Base-by-base conservation (phyloP, 2,113 vertebrate species). In the Stomatorhinus ivindoensis region DNA sequence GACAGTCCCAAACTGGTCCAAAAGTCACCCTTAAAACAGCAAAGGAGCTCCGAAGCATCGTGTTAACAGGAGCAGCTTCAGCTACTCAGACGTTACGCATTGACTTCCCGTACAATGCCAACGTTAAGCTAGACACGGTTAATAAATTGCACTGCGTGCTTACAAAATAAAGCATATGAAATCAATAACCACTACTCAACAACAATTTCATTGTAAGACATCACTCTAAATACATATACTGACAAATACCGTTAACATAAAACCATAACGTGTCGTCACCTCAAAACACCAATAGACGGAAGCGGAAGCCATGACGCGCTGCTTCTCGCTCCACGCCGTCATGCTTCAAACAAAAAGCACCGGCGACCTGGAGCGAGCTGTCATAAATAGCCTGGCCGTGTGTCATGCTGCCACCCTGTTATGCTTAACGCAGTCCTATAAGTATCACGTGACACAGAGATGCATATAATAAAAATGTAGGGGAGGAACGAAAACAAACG, bases 241-340 rank as follows among this genome's bases (percentile, higher is more conserved):
- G 35, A 65, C 35, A 44, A 61, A 65, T 58, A 42, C 27, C 17
- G 47, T 39, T 87, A 87, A 87, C 53, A 35, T 35, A 61, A 87
- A 87, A 58, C 42, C 19, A 61, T 44, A n/a, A 51, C 9, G 31
- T 65, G 35, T 44, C 87, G 87, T 87, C 87, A 87, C 46, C 17
- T n/a, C 21, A 87, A 42, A 19, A 4, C 50, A 27, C 76, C 89
- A 88, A 73, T 85, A 55, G 15, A 55, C 90, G 92, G 92, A 94
- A 94, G 53, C 88, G 93, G 92, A 94, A 93, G 88, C 44, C 17
- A 89, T 95, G 93, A 93, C 93, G 93, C 92, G 50, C 11, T 3
- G 42, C 88, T 39, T 86, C 89, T 91, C 90, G 91, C 50, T 10
- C 42, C 42, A 17, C 9, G 35, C 42, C 0, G 39, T 87, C 19